Percentiles rank a stretch among this genome's conserved stretches.
Conservation (phyloP, 1,140 invertebrate genomes). For the Sycobia sp. region DNA sequence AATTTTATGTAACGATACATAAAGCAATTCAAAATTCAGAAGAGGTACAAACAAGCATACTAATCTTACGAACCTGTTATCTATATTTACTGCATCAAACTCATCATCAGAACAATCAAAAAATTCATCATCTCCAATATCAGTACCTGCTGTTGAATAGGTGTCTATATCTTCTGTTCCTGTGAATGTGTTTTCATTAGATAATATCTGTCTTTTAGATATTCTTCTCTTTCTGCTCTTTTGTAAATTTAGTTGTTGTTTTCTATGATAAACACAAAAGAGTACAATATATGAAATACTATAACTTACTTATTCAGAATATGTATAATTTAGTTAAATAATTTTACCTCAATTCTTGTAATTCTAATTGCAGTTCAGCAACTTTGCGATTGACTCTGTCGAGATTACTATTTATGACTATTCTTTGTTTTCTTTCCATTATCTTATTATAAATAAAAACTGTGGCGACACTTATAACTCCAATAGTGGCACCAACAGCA, state of each 20-base stretch:
- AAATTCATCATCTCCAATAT: slow-evolving; percentile 58
- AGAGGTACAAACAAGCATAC: slow-evolving; percentile 22
- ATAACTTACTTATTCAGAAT: too few relatives aligned
- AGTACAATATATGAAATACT: too few relatives aligned
- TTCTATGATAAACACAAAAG: slow-evolving; percentile 26
- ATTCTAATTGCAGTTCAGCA: slow-evolving; percentile 48
- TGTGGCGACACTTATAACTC: slow-evolving; percentile 67
- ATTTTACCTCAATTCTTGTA: slow-evolving; percentile 48
- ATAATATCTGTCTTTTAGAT: slow-evolving; percentile 40
- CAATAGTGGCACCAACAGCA: slow-evolving; percentile 64
- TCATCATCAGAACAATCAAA: slow-evolving; percentile 60
- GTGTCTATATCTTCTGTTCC: slow-evolving; percentile 52
- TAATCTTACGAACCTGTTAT: slow-evolving; percentile 48
- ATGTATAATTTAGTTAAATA: too few relatives aligned
- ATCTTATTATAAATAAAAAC: slow-evolving; percentile 69
- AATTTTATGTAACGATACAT: background rate
- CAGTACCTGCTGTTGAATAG: slow-evolving; percentile 54
- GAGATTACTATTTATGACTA: slow-evolving; percentile 56
- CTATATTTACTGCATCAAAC: slow-evolving; percentile 42
- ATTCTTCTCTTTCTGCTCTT: slow-evolving; percentile 42
- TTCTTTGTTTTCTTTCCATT: slow-evolving; percentile 64
- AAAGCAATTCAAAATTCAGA: slow-evolving; percentile 26
- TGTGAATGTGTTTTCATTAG: slow-evolving; percentile 43
- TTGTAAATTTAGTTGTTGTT: slow-evolving; percentile 42
- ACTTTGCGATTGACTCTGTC: slow-evolving; percentile 50